Percentiles rank a stretch among this genome's conserved stretches.
These are phyloP conservation scores for Cydia strobilella DNA, from an alignment of 1,140 invertebrate genomes.

Conservation along the genomic window DNA sequence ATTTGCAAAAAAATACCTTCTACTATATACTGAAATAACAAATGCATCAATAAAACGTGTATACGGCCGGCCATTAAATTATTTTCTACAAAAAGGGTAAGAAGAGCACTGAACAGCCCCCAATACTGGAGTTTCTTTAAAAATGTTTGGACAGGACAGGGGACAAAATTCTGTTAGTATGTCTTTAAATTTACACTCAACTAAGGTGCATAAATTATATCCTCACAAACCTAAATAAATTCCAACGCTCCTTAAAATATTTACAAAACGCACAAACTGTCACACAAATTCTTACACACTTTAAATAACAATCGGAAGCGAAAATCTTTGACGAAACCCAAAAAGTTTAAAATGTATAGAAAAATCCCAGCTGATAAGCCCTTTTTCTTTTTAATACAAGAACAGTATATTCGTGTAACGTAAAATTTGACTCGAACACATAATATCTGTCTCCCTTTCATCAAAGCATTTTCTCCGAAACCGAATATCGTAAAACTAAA, in stretches of 20 bases:
- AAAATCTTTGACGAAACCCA: background rate
- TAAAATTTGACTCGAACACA: constrained; percentile 43
- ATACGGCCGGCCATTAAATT: no score
- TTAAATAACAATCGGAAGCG: background rate
- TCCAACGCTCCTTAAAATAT: background rate
- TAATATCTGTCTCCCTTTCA: constrained; percentile 45
- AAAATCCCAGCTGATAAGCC: background rate
- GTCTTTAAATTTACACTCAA: background rate
- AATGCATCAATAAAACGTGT: no score
- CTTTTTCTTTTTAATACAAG: background rate
- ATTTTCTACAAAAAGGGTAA: no score
- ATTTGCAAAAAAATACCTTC: no score
- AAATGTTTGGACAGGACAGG: no score
- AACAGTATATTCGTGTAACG: constrained; percentile 30
- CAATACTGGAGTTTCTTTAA: no score
- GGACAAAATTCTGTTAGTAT: no score
- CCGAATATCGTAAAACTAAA: background rate
- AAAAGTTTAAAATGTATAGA: background rate
- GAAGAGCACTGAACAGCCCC: no score
- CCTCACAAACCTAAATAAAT: background rate
- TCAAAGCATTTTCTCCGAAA: constrained; percentile 35
- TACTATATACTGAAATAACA: no score
- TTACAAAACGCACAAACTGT: background rate
- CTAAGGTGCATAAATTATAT: background rate
- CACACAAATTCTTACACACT: constrained; percentile 3